A percentile compares a stretch with the other conserved stretches of the same genome.
phyloP scores from a whole-genome alignment of 2,113 vertebrate genomes.

The Paramormyrops kingsleyae region DNA sequence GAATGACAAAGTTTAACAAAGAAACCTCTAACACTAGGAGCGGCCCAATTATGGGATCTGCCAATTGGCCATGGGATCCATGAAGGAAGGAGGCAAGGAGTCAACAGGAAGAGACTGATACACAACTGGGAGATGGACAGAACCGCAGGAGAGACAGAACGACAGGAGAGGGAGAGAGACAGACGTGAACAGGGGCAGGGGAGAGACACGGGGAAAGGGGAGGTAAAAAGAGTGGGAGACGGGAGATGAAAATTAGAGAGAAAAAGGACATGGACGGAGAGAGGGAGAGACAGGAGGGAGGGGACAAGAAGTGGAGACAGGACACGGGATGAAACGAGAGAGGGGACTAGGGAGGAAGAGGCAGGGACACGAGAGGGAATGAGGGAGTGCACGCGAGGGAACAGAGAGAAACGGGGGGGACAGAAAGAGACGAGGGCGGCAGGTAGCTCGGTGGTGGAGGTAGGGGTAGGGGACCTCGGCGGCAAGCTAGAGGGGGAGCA shows the following conservation, averaged over 20 bases:
- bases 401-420: not conserved
- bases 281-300: not conserved
- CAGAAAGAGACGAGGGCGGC: not conserved
- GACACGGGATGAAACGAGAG: not conserved
- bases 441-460: not conserved
- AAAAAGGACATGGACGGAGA: not conserved
- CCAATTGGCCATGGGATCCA: not conserved
- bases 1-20: not conserved
- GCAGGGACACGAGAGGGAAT: not conserved
- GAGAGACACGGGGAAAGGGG: not conserved
- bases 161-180: not conserved
- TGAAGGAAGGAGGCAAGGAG: not conserved
- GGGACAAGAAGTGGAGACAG: not conserved
- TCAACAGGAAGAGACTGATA: not conserved
- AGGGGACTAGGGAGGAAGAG: not conserved
- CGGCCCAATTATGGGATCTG: not conserved
- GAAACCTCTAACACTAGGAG: not conserved
- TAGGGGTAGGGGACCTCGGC: not conserved
- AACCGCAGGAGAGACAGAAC: not conserved
- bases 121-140: not conserved
- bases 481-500: not conserved
- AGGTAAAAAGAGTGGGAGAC: not conserved
- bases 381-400: not conserved
- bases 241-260: not conserved
- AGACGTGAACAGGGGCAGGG: not conserved